Percentiles rank a stretch among this genome's conserved stretches.
These are phyloP conservation scores for Aspiorhynchus laticeps DNA, from an alignment of 2,113 vertebrate genomes.

Conservation along the genomic window DNA sequence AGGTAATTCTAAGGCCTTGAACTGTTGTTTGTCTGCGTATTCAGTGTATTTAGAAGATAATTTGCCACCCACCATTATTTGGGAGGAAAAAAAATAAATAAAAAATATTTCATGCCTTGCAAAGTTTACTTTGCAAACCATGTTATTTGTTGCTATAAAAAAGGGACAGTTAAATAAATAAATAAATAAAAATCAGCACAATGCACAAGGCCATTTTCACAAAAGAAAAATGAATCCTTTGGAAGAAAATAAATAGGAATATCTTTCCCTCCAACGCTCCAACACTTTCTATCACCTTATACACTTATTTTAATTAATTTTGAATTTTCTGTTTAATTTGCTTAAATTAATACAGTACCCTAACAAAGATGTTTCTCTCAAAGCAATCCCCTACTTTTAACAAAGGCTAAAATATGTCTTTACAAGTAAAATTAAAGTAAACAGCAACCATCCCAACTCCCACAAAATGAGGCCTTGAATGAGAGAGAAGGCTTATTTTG, in stretches of 20 bases:
- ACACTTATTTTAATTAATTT: slow-evolving; percentile 58
- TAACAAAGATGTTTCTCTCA: not conserved
- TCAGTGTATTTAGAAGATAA: not conserved
- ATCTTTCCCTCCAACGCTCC: slow-evolving; percentile 43
- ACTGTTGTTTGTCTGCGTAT: not conserved
- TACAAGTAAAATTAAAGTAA: not conserved
- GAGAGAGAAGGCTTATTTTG: not conserved
- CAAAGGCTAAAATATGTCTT: not conserved
- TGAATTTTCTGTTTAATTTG: slow-evolving; percentile 71
- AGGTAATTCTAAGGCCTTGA: not conserved
- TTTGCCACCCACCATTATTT: not conserved
- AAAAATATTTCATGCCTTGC: not conserved
- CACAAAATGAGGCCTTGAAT: not conserved
- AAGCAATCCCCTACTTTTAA: not conserved
- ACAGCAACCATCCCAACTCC: not conserved
- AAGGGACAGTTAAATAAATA: no score
- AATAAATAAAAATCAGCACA: not conserved
- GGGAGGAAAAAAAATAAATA: not conserved
- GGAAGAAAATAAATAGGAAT: not conserved
- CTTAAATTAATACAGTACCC: slow-evolving; percentile 59
- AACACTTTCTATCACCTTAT: slow-evolving; percentile 38
- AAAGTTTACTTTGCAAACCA: not conserved
- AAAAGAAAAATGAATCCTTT: slow-evolving; percentile 1
- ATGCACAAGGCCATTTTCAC: not conserved
- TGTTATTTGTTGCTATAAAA: not conserved